Conservation (phyloP, 1,140 invertebrate genomes). For the Babylonia areolata region DNA sequence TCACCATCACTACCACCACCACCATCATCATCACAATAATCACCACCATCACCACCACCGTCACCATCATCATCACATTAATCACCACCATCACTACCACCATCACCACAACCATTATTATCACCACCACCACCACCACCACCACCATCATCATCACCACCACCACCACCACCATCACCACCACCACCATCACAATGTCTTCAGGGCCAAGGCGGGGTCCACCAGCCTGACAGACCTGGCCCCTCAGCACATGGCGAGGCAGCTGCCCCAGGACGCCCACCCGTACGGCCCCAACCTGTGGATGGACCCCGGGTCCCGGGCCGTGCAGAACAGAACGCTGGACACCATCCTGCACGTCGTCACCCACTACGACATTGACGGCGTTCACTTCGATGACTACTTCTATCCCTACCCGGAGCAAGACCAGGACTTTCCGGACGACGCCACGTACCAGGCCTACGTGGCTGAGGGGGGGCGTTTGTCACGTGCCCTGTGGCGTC, state of each 20-base stretch:
- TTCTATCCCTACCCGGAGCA: slow-evolving; percentile 72
- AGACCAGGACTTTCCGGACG: slow-evolving; percentile 63
- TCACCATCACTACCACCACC: not conserved
- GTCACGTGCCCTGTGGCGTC: slow-evolving; percentile 64
- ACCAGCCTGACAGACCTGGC: slow-evolving; percentile 55
- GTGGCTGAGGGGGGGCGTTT: slow-evolving; percentile 57
- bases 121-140: not conserved
- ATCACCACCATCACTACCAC: not conserved
- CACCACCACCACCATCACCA: not conserved
- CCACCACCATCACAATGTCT: not conserved
- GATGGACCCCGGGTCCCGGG: slow-evolving; percentile 70
- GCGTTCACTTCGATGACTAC: slow-evolving; percentile 73
- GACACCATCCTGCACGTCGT: slow-evolving; percentile 66
- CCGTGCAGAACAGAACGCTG: slow-evolving; percentile 49
- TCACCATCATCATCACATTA: too few species aligned
- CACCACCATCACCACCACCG: not conserved
- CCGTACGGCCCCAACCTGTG: slow-evolving; percentile 64
- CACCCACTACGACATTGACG: slow-evolving; percentile 70
- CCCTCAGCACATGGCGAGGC: slow-evolving; percentile 64
- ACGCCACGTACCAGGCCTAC: slow-evolving; percentile 63
- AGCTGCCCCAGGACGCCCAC: slow-evolving; percentile 62
- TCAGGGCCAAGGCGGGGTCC: slow-evolving; percentile 53
- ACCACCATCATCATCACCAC: not conserved
- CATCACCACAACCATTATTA: too few species aligned
- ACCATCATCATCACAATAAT: not conserved